These are phyloP conservation scores for Oxyruncus cristatus DNA, from an alignment of 2,113 vertebrate species.

Conservation along the genomic window DNA sequence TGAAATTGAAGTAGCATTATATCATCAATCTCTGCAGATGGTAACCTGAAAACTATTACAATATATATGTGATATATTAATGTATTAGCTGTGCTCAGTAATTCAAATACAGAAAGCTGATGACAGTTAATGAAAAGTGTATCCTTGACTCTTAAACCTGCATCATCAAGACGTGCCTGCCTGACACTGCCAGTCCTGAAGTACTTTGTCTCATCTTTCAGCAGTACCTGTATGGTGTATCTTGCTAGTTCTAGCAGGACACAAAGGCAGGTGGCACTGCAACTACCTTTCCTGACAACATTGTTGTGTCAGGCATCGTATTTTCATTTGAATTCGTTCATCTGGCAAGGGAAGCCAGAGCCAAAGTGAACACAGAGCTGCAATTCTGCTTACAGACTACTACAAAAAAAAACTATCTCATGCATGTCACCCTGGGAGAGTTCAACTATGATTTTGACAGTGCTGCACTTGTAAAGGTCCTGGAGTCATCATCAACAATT, in stretches of 20 bases:
- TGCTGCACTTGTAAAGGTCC: background rate
- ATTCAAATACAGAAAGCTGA: background rate
- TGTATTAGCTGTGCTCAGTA: background rate
- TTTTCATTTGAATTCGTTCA: background rate
- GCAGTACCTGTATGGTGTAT: background rate
- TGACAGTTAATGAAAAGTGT: background rate
- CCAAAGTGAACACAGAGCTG: background rate
- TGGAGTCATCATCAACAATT: background rate
- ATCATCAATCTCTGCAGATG: background rate
- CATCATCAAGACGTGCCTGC: background rate
- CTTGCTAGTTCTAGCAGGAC: background rate
- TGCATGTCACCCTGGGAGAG: background rate
- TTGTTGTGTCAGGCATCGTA: background rate
- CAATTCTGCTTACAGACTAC: background rate
- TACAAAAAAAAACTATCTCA: background rate
- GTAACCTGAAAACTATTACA: background rate
- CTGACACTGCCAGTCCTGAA: background rate
- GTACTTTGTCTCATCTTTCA: background rate
- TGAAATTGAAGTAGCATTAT: background rate
- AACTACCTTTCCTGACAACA: background rate
- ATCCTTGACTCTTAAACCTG: background rate
- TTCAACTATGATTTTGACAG: background rate
- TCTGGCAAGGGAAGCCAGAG: background rate
- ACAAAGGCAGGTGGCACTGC: background rate
- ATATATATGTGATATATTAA: background rate